Percentiles rank a stretch among this genome's conserved stretches.
Conservation (phyloP, 2,797 vertebrate genomes). For the Macropodus opercularis region DNA sequence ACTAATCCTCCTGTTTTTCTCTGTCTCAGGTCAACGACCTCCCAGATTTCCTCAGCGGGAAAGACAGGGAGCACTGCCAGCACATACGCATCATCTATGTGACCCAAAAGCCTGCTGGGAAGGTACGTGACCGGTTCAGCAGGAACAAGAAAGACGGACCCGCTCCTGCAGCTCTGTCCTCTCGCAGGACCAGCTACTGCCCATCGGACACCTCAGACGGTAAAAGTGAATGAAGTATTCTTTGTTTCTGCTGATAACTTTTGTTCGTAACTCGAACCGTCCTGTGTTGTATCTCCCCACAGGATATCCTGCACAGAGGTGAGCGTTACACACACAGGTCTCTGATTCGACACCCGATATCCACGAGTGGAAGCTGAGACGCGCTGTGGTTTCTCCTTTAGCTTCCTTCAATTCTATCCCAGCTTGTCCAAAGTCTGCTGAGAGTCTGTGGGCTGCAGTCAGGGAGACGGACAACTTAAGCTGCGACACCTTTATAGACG, state of each 20-base stretch:
- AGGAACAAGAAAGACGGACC: slow-evolving; percentile 19
- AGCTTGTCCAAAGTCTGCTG: background rate
- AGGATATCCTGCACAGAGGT: slow-evolving; percentile 66
- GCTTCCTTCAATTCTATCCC: slow-evolving; percentile 3
- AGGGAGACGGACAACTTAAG: slow-evolving; percentile 39
- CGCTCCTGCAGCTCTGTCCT: background rate
- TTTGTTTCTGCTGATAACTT: slow-evolving; percentile 18
- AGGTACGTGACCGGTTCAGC: slow-evolving; percentile 38
- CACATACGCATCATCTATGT: slow-evolving; percentile 81
- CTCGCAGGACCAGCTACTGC: slow-evolving; percentile 40
- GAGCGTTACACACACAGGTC: slow-evolving; percentile 35
- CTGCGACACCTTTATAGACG: slow-evolving; percentile 49
- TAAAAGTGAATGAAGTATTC: slow-evolving; percentile 30
- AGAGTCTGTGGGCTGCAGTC: slow-evolving; percentile 32
- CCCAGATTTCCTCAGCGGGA: slow-evolving; percentile 83
- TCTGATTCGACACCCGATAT: slow-evolving; percentile 24
- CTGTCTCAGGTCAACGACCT: slow-evolving; percentile 83
- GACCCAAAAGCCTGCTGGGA: slow-evolving; percentile 55
- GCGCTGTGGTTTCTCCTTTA: slow-evolving; percentile 2
- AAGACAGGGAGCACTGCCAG: slow-evolving; percentile 80
- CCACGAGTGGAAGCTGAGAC: slow-evolving; percentile 8
- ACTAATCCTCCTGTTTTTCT: background rate
- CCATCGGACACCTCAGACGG: slow-evolving; percentile 44
- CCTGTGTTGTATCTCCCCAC: slow-evolving; percentile 36
- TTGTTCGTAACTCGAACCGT: slow-evolving; percentile 40